These are phyloP conservation scores for Cephus nigrinus DNA, from an alignment of 2,888 invertebrate species.

Conservation along the genomic window DNA sequence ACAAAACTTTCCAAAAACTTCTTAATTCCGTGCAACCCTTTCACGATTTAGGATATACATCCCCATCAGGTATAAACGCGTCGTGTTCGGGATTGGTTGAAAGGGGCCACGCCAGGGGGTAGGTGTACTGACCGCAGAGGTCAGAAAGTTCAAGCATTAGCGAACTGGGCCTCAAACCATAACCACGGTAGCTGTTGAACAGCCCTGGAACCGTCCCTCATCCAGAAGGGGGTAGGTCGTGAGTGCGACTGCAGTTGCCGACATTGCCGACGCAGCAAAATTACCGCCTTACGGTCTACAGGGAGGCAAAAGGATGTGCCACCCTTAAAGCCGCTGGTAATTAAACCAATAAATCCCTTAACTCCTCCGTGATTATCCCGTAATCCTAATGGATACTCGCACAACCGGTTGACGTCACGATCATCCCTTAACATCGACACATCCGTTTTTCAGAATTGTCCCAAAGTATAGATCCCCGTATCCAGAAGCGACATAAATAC, in stretches of 20 bases:
- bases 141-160: constrained; percentile 5
- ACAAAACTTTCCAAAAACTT: not conserved
- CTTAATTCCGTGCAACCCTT: not conserved
- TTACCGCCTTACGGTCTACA: not conserved
- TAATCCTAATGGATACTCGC: not conserved
- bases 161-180: not conserved
- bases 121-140: not conserved
- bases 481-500: not conserved
- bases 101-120: not conserved
- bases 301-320: not conserved
- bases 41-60: not conserved
- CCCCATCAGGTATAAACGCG: not conserved
- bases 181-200: not conserved
- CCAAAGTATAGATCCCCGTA: not conserved
- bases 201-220: not conserved
- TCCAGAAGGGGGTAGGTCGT: not conserved
- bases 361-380: not conserved
- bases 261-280: not conserved
- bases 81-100: not conserved
- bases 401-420: not conserved
- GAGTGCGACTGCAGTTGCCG: not conserved
- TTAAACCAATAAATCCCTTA: not conserved
- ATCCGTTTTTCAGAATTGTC: not conserved
- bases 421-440: not conserved
- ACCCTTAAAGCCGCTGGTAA: not conserved